phyloP scores from a whole-genome alignment of 2,113 vertebrate genomes.

The Parotia lawesii region DNA sequence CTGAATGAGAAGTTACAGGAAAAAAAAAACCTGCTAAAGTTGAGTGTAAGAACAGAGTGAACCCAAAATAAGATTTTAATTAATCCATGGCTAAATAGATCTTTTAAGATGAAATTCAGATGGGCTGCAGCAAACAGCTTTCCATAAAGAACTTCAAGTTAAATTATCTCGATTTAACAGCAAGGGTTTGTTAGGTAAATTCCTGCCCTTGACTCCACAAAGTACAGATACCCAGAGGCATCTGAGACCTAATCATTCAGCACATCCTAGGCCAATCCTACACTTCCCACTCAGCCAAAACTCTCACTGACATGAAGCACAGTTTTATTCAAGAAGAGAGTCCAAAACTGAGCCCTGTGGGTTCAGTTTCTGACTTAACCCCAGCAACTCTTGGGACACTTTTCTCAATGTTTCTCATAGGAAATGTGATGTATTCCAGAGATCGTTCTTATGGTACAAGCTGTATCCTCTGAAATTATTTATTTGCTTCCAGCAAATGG shows the following conservation, averaged over 20 bases:
- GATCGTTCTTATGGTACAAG: neutral
- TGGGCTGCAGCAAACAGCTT: neutral
- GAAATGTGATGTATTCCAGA: slow-evolving; percentile 8
- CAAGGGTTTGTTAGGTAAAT: neutral
- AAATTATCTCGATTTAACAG: neutral
- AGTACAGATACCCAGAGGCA: neutral
- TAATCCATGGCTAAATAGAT: neutral
- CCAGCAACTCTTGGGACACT: neutral
- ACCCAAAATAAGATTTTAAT: neutral
- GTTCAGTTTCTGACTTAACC: slow-evolving; percentile 7
- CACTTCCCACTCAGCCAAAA: neutral
- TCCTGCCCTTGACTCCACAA: neutral
- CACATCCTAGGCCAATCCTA: neutral
- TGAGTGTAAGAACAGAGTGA: neutral
- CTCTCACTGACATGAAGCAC: neutral
- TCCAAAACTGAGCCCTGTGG: neutral
- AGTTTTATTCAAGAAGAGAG: neutral
- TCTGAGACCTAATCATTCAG: neutral
- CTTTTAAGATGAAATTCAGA: neutral
- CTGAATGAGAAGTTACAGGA: neutral
- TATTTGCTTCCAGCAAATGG: neutral
- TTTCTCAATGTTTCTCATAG: slow-evolving; percentile 16
- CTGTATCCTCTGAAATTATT: neutral
- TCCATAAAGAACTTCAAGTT: neutral
- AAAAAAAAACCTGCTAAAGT: neutral